phyloP scores from a whole-genome alignment of 2,888 invertebrate genomes.

The Ypsolopha scabrella region DNA sequence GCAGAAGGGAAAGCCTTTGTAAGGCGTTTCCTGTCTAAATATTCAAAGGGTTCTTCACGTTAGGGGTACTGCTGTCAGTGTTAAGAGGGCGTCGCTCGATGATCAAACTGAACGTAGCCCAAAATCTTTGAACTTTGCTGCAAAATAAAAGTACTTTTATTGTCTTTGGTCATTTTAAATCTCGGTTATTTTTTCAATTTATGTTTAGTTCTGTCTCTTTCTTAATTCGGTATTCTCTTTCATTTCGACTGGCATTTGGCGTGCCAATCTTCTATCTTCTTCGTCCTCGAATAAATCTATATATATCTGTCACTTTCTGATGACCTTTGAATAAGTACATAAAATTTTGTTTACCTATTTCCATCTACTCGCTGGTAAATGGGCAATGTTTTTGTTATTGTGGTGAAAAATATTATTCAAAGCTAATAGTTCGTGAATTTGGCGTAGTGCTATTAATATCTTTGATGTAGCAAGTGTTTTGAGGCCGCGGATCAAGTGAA shows the following conservation, averaged over 20 bases:
- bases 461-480: slow-evolving; percentile 2
- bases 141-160: too few species aligned
- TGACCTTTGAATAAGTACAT: background rate
- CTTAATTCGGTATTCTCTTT: background rate
- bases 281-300: background rate
- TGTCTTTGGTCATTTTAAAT: too few species aligned
- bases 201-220: background rate
- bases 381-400: slow-evolving; percentile 64
- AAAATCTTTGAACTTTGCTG: too few species aligned
- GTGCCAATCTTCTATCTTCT: background rate
- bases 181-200: too few species aligned
- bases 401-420: slow-evolving; percentile 17
- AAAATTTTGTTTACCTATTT: background rate
- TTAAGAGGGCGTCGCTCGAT: too few species aligned
- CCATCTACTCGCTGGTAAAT: slow-evolving; percentile 15
- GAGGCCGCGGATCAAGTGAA: slow-evolving; percentile 1
- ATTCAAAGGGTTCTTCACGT: too few species aligned
- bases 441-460: slow-evolving; percentile 7
- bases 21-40: too few species aligned
- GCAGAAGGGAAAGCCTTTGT: too few species aligned
- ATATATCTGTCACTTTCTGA: background rate
- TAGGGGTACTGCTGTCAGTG: too few species aligned
- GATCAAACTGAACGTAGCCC: too few species aligned
- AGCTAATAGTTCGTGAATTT: slow-evolving; percentile 7
- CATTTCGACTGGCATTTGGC: background rate